These are phyloP conservation scores for Tanytarsus gracilentus DNA, from an alignment of 2,888 invertebrate species.

Conservation along the genomic window DNA sequence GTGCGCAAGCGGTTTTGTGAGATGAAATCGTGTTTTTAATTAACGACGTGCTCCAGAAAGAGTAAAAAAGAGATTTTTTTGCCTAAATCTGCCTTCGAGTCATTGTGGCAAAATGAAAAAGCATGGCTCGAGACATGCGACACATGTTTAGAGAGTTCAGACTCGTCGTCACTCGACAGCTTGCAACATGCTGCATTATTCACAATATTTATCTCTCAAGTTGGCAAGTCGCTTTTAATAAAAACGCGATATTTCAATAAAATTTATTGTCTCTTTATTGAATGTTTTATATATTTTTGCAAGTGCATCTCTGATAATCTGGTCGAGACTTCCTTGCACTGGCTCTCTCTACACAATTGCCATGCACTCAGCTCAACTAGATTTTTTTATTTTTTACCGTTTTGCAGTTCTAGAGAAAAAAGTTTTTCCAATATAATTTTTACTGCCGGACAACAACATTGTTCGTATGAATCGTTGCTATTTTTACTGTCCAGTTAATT, in stretches of 20 bases:
- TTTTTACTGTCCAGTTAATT: no score
- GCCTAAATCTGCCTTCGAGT: no score
- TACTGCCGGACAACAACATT: not conserved
- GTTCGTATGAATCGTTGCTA: not conserved
- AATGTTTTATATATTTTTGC: conserved; percentile 7
- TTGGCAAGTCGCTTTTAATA: conserved; percentile 1
- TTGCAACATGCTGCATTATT: not conserved
- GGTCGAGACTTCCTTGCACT: no score
- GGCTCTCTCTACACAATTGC: not conserved
- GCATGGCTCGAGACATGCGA: no score
- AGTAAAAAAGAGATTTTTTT: no score
- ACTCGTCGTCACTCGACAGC: not conserved
- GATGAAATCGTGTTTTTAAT: no score
- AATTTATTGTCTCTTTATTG: conserved; percentile 23
- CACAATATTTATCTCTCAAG: not conserved
- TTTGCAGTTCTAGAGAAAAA: not conserved
- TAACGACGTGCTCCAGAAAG: no score
- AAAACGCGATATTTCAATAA: conserved; percentile 24
- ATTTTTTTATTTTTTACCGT: conserved; percentile 1
- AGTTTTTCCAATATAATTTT: no score
- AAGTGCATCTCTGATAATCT: conserved; percentile 14
- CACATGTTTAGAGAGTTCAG: no score
- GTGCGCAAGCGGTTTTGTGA: no score
- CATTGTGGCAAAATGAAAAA: no score
- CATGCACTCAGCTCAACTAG: not conserved